These are phyloP conservation scores for Mesocricetus auratus DNA, from an alignment of 2,113 vertebrate genomes.

Conservation along the genomic window DNA sequence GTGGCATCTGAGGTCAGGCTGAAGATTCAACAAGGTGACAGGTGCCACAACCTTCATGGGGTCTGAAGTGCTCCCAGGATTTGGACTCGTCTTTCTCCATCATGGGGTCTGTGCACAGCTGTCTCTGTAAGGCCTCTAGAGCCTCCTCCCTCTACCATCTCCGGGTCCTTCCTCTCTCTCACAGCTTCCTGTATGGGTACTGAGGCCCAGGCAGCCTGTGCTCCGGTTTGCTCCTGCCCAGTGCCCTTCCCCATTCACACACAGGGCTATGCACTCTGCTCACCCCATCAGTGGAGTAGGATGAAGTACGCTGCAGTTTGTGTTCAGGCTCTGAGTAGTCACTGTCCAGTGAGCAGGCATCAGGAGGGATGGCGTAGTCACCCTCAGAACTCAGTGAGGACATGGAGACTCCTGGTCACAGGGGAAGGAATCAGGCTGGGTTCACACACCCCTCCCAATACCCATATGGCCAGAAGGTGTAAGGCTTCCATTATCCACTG, in stretches of 20 bases:
- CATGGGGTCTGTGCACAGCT: background rate
- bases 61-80: background rate
- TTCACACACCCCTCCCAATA: background rate
- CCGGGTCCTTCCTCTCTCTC: background rate
- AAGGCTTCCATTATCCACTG: background rate
- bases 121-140: background rate
- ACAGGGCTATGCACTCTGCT: background rate
- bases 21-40: background rate
- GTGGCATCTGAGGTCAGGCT: background rate
- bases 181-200: background rate
- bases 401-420: slow-evolving; percentile 92
- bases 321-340: slow-evolving; percentile 97
- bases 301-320: slow-evolving; percentile 95
- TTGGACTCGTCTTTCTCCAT: background rate
- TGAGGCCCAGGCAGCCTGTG: background rate
- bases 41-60: too few species aligned
- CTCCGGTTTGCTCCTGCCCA: background rate
- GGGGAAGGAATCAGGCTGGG: background rate
- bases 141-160: background rate
- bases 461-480: too few species aligned
- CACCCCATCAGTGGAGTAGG: slow-evolving; percentile 89
- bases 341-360: slow-evolving; percentile 96
- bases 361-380: slow-evolving; percentile 98
- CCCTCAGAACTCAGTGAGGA: slow-evolving; percentile 97
- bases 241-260: background rate